phyloP scores from a whole-genome alignment of 2,113 vertebrate species.

The Bucco capensis region DNA sequence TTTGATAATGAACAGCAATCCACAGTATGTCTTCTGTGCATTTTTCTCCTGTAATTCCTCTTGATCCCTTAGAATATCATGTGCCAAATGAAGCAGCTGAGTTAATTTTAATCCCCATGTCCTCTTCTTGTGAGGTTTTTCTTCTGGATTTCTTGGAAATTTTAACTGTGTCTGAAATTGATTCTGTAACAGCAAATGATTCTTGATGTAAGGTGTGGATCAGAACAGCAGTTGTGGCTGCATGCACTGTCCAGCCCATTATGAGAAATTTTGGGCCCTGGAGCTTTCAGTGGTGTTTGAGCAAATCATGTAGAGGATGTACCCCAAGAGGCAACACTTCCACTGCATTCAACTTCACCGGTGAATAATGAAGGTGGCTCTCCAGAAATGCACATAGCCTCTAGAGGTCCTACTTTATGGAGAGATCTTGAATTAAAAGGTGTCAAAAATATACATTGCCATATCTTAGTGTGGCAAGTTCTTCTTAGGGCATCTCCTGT shows the following conservation, averaged over 20 bases:
- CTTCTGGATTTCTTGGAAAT: not conserved
- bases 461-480: not conserved
- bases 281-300: conserved; percentile 30
- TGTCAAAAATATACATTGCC: not conserved
- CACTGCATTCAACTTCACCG: conserved; percentile 34
- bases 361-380: conserved; percentile 16
- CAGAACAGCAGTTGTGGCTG: not conserved
- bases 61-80: not conserved
- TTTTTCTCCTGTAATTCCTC: conserved; percentile 23
- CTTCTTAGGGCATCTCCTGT: not conserved
- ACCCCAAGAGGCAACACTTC: conserved; percentile 41
- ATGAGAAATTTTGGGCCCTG: not conserved
- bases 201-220: not conserved
- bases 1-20: not conserved
- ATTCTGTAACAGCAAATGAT: not conserved
- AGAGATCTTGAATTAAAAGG: not conserved
- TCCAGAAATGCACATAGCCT: not conserved
- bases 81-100: not conserved
- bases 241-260: not conserved
- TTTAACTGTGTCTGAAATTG: not conserved
- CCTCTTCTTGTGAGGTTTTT: not conserved
- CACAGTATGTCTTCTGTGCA: not conserved
- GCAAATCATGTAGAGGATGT: not conserved
- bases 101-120: not conserved
- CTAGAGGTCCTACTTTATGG: not conserved